Percentiles rank a stretch among this genome's conserved stretches.
Evolutionary conservation across 2,797 vertebrate genomes (phyloP).

Genomic region (Sebastes hubbsi): DNA sequence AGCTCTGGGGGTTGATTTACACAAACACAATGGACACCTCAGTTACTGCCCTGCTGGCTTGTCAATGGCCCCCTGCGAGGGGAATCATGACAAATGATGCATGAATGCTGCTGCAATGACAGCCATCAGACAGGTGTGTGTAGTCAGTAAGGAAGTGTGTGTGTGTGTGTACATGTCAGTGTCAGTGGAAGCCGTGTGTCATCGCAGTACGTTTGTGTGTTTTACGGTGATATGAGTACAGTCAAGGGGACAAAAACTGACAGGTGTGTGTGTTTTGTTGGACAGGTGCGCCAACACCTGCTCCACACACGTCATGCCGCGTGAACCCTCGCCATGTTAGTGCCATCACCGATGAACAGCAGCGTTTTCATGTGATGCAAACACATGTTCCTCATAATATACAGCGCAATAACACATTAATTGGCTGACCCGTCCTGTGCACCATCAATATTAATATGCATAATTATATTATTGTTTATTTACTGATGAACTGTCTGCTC

Average conservation of each 20-base stretch:
- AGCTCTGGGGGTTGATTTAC: conserved; percentile 55
- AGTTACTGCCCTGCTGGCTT: conserved; percentile 45
- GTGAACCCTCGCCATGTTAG: conserved; percentile 8
- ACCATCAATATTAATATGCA: not conserved
- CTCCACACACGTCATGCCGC: conserved; percentile 16
- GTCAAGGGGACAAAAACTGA: conserved; percentile 7
- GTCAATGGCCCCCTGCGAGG: conserved; percentile 19
- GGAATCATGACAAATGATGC: conserved; percentile 39
- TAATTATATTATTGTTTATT: not conserved
- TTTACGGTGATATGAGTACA: not conserved
- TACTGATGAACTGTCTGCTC: not conserved
- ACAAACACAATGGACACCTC: conserved; percentile 61
- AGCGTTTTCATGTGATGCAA: not conserved
- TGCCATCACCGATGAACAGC: not conserved
- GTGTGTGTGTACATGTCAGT: not conserved
- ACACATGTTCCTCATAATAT: not conserved
- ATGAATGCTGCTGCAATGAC: conserved; percentile 23
- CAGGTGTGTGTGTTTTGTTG: conserved; percentile 17
- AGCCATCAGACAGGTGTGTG: conserved; percentile 14
- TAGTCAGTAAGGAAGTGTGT: not conserved
- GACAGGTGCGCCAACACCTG: conserved; percentile 52
- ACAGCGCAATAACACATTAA: not conserved
- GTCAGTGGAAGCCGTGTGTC: not conserved
- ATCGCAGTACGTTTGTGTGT: not conserved
- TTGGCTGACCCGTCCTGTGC: not conserved